Base-by-base conservation (phyloP, 2,888 invertebrate genomes). In the Apodemia duryi region DNA sequence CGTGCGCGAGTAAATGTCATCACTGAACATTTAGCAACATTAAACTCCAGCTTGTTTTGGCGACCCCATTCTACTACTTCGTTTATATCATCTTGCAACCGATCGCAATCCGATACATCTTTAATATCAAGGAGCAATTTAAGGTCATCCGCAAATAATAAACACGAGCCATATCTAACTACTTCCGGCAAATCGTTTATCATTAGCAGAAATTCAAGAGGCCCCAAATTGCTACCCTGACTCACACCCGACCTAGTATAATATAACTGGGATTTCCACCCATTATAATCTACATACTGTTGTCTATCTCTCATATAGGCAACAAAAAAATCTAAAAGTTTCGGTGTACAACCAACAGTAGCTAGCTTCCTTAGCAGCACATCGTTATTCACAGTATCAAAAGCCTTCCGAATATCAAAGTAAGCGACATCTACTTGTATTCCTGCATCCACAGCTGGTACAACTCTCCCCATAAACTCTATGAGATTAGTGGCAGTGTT, bases 381-480 rank as follows among this genome's bases (percentile, higher is more conserved):
- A 66, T 5, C 21, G 21, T 21, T 21, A 21, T 21, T 21, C 21
- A 21, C 21, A 21, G 21, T 21, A 21, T 21, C 21, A 68, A 68
- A 6, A 66, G 64, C 21, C 66, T 68, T 10, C 57, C 29, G 35
- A 66, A 66, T 66, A 38, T 66, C 68, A 29, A 66, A 66, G 29
- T 68, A 68, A 6, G 68, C 63, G 0, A 65, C 61, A 43, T 65
- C 65, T 28, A 62, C 62, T 43, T 65, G 57, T 21, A 2, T 38
- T 11, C 63, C 63, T 29, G 21, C 61, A 29, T 63, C 63, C 6
- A 62, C n/a, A 2, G 13, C 43, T 13, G 38, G 62, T 43, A 21
- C 62, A n/a, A 62, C 41, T 38, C 41, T 38, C 21, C 21, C 11
- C 41, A 62, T 62, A 21, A 62, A 29, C 29, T 60, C 60, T 29